Conservation (phyloP, 1,140 invertebrate species). For the Bombus confusus region DNA sequence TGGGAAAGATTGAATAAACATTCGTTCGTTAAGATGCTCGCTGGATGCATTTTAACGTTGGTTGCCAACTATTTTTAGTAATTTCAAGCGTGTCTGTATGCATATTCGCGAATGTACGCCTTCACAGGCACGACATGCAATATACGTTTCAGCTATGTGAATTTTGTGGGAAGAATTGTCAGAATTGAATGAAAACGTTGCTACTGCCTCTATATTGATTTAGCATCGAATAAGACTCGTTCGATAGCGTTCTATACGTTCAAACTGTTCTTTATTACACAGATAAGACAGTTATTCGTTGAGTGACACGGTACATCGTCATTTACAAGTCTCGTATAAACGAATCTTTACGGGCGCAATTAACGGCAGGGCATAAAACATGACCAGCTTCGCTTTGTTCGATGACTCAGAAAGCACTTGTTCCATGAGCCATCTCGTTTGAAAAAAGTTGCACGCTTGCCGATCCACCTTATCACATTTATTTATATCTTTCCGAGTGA, state of each 20-base stretch:
- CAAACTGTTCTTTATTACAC: slow-evolving; percentile 12
- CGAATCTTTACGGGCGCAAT: neutral
- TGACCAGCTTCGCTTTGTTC: neutral
- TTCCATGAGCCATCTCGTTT: no score
- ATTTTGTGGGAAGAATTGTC: slow-evolving; percentile 7
- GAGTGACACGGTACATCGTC: neutral
- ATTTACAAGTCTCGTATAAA: slow-evolving; percentile 2
- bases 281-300: neutral
- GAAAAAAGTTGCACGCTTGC: neutral
- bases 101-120: no score
- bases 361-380: neutral
- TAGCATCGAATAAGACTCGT: slow-evolving; percentile 15
- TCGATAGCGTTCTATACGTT: neutral
- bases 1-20: slow-evolving; percentile 35
- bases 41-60: neutral
- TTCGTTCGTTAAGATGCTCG: neutral
- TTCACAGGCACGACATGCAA: neutral
- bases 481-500: neutral
- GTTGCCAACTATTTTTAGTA: neutral
- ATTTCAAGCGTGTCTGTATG: neutral
- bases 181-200: neutral
- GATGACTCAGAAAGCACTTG: neutral
- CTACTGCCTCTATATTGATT: neutral
- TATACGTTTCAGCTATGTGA: neutral
- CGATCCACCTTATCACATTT: neutral